Conservation (phyloP, 2,888 invertebrate genomes). For the Acleris emargana region DNA sequence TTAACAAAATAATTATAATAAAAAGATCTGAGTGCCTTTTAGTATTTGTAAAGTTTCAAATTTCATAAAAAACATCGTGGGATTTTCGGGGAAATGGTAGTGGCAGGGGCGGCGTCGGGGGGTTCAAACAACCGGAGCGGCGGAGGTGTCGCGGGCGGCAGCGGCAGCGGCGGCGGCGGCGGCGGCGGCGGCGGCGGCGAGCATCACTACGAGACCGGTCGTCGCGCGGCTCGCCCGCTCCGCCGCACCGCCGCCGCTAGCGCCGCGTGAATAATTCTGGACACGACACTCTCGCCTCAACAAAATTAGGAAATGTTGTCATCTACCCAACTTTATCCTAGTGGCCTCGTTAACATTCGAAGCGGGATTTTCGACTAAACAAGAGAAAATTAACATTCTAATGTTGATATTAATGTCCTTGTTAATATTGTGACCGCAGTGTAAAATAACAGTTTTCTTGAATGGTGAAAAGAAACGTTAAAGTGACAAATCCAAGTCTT, state of each 20-base stretch:
- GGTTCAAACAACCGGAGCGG: constrained; percentile 2
- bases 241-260: constrained; percentile 57
- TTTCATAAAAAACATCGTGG: no score
- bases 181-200: constrained; percentile 1
- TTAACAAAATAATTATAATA: background rate
- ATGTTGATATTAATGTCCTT: constrained; percentile 40
- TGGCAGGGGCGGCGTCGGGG: background rate
- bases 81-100: background rate
- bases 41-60: no score
- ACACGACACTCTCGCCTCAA: constrained; percentile 48
- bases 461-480: constrained; percentile 43
- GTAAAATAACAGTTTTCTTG: constrained; percentile 45
- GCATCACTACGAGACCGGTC: constrained; percentile 59
- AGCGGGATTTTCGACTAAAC: constrained; percentile 46
- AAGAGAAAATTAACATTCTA: constrained; percentile 46
- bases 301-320: constrained; percentile 58
- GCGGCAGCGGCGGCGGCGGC: constrained; percentile 7
- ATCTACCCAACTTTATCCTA: constrained; percentile 47
- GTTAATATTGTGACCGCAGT: constrained; percentile 48
- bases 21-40: background rate
- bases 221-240: constrained; percentile 31
- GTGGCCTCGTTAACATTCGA: constrained; percentile 47
- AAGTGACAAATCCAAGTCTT: constrained; percentile 35
- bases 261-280: constrained; percentile 53
- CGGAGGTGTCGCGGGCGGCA: background rate